These are phyloP conservation scores for Sardina pilchardus DNA, from an alignment of 2,113 vertebrate genomes.

Conservation along the genomic window DNA sequence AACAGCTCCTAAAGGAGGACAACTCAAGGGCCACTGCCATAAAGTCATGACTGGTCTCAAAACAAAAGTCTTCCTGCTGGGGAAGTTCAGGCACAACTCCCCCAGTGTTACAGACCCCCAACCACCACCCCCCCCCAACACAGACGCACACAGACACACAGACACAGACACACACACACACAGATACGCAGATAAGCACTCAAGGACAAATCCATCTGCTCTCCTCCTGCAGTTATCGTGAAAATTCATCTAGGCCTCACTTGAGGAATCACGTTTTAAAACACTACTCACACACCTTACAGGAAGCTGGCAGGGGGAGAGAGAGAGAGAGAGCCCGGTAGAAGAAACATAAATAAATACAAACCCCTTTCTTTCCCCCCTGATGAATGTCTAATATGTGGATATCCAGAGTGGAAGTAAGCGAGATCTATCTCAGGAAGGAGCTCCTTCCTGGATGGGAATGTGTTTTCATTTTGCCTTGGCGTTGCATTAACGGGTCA, in stretches of 20 bases:
- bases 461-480: constrained; percentile 47
- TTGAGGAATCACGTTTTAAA: constrained; percentile 25
- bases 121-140: background rate
- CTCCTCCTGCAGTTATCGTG: background rate
- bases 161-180: background rate
- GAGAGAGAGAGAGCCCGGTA: constrained; percentile 7
- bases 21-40: background rate
- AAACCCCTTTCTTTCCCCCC: constrained; percentile 7
- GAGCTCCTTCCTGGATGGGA: constrained; percentile 45
- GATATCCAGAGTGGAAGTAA: constrained; percentile 33
- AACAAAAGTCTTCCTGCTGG: constrained; percentile 13
- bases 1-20: background rate
- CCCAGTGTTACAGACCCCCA: background rate
- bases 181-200: background rate
- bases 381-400: constrained; percentile 38
- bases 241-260: constrained; percentile 21
- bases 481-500: constrained; percentile 23
- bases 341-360: constrained; percentile 31
- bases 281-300: constrained; percentile 8
- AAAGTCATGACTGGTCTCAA: background rate
- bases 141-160: background rate
- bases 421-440: constrained; percentile 41
- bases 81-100: background rate
- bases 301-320: constrained; percentile 2
- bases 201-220: constrained; percentile 14